Conservation (phyloP, 2,113 vertebrate genomes). For the Pipa parva region DNA sequence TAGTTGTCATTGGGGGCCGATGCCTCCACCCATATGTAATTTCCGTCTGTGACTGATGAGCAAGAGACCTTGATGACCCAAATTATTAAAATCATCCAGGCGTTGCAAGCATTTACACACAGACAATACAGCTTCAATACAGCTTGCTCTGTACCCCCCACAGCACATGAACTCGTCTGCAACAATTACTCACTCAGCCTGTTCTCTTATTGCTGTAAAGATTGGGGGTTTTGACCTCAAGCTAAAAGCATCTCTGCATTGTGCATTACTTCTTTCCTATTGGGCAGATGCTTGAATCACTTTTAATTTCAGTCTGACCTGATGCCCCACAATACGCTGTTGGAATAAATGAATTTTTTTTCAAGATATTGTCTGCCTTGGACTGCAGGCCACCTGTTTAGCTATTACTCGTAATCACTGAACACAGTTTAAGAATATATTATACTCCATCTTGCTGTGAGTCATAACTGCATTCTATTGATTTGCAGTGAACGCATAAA, state of each 20-base stretch:
- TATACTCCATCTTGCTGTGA: not conserved
- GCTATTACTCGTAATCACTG: constrained; percentile 7
- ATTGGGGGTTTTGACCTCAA: not conserved
- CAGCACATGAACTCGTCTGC: not conserved
- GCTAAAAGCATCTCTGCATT: not conserved
- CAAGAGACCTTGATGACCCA: too few species aligned
- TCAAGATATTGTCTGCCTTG: not conserved
- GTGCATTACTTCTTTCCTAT: not conserved
- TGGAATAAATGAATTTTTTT: not conserved
- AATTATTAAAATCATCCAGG: too few species aligned
- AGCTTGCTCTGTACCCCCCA: not conserved
- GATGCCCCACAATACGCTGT: not conserved
- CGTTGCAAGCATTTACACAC: too few species aligned
- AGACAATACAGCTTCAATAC: too few species aligned
- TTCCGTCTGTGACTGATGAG: too few species aligned
- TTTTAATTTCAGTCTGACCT: not conserved
- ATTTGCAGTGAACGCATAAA: not conserved
- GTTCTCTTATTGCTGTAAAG: not conserved
- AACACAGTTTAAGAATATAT: constrained; percentile 7
- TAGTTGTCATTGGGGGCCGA: too few species aligned
- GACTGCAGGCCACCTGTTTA: not conserved
- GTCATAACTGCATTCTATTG: constrained; percentile 1
- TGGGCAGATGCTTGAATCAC: not conserved
- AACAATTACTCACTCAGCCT: not conserved
- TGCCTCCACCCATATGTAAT: too few species aligned